These are phyloP conservation scores for Yoshiicerus persimilis DNA, from an alignment of 1,140 invertebrate genomes.

Conservation along the genomic window DNA sequence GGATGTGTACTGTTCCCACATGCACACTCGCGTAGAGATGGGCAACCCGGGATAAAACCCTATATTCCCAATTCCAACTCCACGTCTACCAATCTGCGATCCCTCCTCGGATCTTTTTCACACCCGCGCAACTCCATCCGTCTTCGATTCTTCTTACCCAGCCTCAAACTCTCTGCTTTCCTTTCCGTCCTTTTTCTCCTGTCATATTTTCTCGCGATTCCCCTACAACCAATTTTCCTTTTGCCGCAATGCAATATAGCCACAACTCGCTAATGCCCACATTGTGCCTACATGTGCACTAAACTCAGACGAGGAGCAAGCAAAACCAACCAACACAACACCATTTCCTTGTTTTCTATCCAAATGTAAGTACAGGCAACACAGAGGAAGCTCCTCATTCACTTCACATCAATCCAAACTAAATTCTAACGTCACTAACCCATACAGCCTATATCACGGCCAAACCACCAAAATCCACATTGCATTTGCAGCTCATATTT, in stretches of 20 bases:
- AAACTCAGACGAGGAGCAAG: neutral
- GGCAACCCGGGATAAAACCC: neutral
- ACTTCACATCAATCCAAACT: neutral
- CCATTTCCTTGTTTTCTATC: neutral
- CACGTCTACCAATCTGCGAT: neutral
- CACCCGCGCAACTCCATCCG: slow-evolving; percentile 11
- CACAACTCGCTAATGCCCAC: neutral
- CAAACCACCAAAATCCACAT: neutral
- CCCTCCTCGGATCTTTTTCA: slow-evolving; percentile 4
- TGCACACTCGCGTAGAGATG: too few relatives aligned
- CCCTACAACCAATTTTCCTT: neutral
- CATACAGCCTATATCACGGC: neutral
- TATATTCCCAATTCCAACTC: neutral
- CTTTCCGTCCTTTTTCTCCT: neutral
- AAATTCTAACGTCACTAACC: neutral
- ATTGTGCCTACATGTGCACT: neutral
- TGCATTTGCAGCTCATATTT: neutral
- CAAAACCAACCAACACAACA: neutral
- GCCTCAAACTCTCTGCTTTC: neutral
- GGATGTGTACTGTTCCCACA: neutral
- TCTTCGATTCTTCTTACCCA: neutral
- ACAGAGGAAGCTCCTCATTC: neutral
- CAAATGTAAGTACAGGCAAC: neutral
- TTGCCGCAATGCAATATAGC: neutral
- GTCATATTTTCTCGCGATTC: slow-evolving; percentile 11